Base-by-base conservation (phyloP, 2,113 vertebrate species). In the Syngnathus floridae region DNA sequence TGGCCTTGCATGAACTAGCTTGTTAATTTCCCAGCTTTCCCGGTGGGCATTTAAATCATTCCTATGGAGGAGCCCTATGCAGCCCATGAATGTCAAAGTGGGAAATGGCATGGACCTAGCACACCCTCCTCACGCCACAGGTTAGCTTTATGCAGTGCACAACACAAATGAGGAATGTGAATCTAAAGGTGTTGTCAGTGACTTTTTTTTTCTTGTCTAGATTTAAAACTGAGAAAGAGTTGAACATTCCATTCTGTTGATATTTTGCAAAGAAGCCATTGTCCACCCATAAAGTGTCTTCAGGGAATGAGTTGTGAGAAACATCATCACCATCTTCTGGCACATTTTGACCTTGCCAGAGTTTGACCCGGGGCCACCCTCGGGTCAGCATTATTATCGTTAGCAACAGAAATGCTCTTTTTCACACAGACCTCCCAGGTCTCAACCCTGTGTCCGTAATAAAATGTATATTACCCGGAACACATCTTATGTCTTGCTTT, bases 71-170 rank as follows among this genome's bases (percentile, higher is more conserved):
- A 81, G 73, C 74, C 75, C 76, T 80, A 67, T 76, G 75, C 72
- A 77, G 69, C 71, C 69, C 73, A 69, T 87, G 83, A 89, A 88
- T 86, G 86, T 87, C 69, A 65, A 74, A 59, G 70, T 73, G 41
- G 63, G 36, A 66, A 68, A 74, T 72, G 64, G 64, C 72, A 43
- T 62, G 77, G 77, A 81, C 82, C 78, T 76, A 14, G 65, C 7
- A 66, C 26, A 56, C 26, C 6, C 26, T 56, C 54, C 71, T 79
- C 57, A 26, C 57, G 10, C 61, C 68, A 43, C 70, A 49, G 1
- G 57, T 68, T 55, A 59, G 11, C 52, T 52, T 64, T 57, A 61
- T 77, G 69, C 76, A 73, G 62, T 59, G 76, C 75, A 81, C 77
- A 79, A 57, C 73, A 73, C 56, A 69, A 80, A 57, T 58, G 37